phyloP scores from a whole-genome alignment of 2,113 vertebrate species.

The Sapajus apella region DNA sequence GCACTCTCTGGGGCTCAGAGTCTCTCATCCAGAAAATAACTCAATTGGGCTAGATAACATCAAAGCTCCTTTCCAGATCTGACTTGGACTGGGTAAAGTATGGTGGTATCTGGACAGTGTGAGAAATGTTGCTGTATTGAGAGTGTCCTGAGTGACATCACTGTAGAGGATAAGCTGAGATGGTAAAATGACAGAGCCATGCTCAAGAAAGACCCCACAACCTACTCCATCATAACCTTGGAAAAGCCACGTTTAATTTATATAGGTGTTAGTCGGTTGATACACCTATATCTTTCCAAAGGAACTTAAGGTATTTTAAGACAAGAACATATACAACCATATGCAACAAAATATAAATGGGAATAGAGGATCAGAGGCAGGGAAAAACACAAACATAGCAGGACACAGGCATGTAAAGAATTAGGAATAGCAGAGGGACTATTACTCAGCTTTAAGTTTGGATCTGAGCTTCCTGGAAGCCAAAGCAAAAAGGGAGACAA shows the following conservation, averaged over 20 bases:
- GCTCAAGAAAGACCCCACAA: background rate
- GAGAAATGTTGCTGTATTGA: background rate
- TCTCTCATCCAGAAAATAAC: background rate
- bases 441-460: background rate
- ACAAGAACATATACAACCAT: background rate
- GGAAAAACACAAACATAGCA: background rate
- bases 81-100: background rate
- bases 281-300: background rate
- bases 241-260: background rate
- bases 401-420: background rate
- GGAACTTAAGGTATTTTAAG: background rate
- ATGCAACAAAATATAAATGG: background rate
- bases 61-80: background rate
- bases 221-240: background rate
- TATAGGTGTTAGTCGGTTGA: background rate
- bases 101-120: background rate
- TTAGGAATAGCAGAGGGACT: background rate
- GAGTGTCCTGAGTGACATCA: too few species aligned
- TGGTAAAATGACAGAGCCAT: background rate
- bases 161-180: background rate
- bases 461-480: conserved; percentile 28
- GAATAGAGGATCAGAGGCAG: background rate
- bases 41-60: background rate
- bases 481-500: conserved; percentile 16
- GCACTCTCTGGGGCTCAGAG: background rate